Evolutionary conservation across 1,140 invertebrate genomes (phyloP).

Genomic region (Camponotus vicinus): DNA sequence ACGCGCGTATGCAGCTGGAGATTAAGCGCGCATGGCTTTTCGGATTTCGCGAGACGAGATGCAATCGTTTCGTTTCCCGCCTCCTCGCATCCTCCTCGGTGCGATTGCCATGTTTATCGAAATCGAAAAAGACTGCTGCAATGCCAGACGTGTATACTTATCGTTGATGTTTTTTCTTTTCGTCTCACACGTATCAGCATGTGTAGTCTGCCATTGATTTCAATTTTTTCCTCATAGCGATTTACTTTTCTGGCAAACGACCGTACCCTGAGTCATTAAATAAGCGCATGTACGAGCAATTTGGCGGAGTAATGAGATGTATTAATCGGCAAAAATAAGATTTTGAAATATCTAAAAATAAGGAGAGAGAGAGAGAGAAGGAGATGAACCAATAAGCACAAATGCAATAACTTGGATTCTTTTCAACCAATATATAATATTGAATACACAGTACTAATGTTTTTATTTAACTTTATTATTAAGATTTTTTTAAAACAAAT

Average conservation of each 20-base stretch:
- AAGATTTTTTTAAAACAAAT: no score
- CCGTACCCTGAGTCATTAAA: neutral
- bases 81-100: neutral
- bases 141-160: neutral
- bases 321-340: neutral
- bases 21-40: slow-evolving; percentile 79
- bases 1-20: slow-evolving; percentile 78
- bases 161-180: neutral
- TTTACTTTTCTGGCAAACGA: neutral
- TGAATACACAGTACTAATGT: no score
- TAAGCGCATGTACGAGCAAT: neutral
- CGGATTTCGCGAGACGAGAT: slow-evolving; percentile 69
- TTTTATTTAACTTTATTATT: no score
- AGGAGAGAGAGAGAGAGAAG: no score
- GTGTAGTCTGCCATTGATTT: slow-evolving; percentile 25
- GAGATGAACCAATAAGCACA: no score
- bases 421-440: no score
- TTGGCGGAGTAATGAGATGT: neutral
- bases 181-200: neutral
- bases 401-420: no score
- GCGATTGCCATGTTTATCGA: neutral
- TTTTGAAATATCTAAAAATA: neutral
- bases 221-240: slow-evolving; percentile 31
- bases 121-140: neutral
- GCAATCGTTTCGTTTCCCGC: slow-evolving; percentile 35